phyloP scores from a whole-genome alignment of 2,113 vertebrate species.

The Egretta garzetta region DNA sequence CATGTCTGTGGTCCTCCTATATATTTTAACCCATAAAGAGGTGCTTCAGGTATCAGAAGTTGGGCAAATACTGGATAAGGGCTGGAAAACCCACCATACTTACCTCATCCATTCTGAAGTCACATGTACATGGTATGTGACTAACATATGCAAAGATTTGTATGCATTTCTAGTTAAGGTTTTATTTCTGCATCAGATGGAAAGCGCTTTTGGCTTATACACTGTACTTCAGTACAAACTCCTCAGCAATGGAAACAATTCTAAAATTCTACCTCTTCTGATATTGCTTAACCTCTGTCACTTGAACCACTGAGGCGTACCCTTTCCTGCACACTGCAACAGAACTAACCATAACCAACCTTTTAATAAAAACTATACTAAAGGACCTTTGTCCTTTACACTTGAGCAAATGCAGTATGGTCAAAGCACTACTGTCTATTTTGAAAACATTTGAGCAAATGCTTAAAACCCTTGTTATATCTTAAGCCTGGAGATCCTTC shows the following conservation, averaged over 20 bases:
- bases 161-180: not conserved
- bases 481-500: not conserved
- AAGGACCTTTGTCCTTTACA: not conserved
- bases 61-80: not conserved
- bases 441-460: not conserved
- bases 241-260: not conserved
- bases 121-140: not conserved
- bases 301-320: not conserved
- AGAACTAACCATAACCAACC: not conserved
- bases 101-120: not conserved
- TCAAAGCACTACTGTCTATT: not conserved
- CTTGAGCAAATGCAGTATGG: not conserved
- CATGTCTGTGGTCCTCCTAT: not conserved
- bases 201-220: not conserved
- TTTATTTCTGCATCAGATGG: not conserved
- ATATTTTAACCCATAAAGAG: not conserved
- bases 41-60: not conserved
- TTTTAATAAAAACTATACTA: not conserved
- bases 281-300: not conserved
- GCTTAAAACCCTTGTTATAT: not conserved
- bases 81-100: not conserved
- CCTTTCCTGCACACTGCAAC: not conserved
- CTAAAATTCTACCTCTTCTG: not conserved
- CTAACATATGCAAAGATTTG: not conserved
- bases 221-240: not conserved